phyloP scores from a whole-genome alignment of 2,797 vertebrate species.

The Petrocephalus schoutedeni region DNA sequence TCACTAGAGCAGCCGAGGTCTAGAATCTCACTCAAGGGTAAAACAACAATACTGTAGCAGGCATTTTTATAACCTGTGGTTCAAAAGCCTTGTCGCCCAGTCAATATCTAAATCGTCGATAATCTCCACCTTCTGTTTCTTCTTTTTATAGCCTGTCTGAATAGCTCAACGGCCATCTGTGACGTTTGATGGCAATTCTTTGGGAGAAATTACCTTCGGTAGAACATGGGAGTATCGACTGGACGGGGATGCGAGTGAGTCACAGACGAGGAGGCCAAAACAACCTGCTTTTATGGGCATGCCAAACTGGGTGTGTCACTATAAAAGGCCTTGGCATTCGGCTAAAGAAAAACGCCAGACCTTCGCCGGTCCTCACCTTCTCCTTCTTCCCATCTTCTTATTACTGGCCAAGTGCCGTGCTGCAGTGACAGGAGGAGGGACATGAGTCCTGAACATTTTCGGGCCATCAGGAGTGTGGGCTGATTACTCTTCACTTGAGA shows the following conservation, averaged over 20 bases:
- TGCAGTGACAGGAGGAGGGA: neutral
- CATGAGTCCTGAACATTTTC: neutral
- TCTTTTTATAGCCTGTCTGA: neutral
- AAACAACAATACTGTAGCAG: neutral
- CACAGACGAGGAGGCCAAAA: neutral
- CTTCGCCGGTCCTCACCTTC: neutral
- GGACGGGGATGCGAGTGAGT: neutral
- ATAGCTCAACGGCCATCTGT: neutral
- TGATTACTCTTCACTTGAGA: neutral
- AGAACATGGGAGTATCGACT: neutral
- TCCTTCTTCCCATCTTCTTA: neutral
- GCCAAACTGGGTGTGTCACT: neutral
- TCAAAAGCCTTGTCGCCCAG: neutral
- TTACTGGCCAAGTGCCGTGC: neutral
- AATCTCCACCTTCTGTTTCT: neutral
- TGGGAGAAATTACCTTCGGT: neutral
- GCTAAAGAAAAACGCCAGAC: neutral
- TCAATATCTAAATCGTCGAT: neutral
- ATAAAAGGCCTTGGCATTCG: neutral
- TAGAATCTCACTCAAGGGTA: constrained; percentile 1
- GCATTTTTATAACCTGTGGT: neutral
- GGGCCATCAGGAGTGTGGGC: neutral
- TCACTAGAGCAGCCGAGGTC: neutral
- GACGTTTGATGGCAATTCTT: neutral
- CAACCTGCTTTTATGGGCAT: neutral